These are phyloP conservation scores for Thripadectes ignobilis DNA, from an alignment of 2,797 vertebrate genomes.

Conservation along the genomic window DNA sequence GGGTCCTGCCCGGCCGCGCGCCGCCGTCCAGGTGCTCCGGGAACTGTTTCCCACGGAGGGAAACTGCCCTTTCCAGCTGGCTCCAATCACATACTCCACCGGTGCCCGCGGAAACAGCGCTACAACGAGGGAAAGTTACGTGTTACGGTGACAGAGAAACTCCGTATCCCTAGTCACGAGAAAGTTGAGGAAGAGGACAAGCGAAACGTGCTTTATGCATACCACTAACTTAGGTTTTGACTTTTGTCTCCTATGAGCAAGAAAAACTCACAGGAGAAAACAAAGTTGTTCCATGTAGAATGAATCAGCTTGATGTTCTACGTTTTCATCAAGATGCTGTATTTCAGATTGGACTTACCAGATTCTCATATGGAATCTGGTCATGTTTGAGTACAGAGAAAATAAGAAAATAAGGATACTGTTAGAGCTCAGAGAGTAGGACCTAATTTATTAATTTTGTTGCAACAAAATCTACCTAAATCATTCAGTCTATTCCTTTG, in stretches of 20 bases:
- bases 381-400: not conserved
- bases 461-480: not conserved
- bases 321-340: not conserved
- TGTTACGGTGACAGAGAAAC: not conserved
- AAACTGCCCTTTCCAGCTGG: not conserved
- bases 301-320: not conserved
- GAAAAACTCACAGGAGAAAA: not conserved
- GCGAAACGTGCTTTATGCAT: not conserved
- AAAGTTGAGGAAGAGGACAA: not conserved
- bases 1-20: not conserved
- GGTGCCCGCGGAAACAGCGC: not conserved
- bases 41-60: accelerated
- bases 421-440: not conserved
- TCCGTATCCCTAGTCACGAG: not conserved
- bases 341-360: not conserved
- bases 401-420: not conserved
- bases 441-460: not conserved
- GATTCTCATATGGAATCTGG: not conserved
- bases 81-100: accelerated
- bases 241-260: not conserved
- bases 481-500: not conserved
- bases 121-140: accelerated
- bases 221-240: not conserved
- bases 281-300: not conserved
- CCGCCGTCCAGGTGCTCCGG: accelerated